Percentiles rank a stretch among this genome's conserved stretches.
Evolutionary conservation across 2,888 invertebrate genomes (phyloP).

Genomic region (Eupithecia dodoneata): DNA sequence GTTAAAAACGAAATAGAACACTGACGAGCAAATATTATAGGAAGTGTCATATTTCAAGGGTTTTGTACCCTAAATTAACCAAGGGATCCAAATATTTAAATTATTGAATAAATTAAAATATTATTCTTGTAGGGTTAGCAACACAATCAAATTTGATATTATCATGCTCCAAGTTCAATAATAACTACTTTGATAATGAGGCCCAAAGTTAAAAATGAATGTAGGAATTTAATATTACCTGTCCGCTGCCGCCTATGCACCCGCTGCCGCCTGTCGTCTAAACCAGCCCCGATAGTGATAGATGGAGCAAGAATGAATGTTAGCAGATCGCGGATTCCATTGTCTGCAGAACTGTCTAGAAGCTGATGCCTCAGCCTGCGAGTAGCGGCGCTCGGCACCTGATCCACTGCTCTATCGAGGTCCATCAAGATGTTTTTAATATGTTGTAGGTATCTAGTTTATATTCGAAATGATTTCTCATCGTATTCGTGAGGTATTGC

Average conservation of each 20-base stretch:
- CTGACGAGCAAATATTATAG: not conserved
- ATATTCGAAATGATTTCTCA: too few relatives aligned
- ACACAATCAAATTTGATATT: not conserved
- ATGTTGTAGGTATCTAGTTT: too few relatives aligned
- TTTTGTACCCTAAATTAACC: not conserved
- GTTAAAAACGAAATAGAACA: too few relatives aligned
- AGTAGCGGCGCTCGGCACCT: not conserved
- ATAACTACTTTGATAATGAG: not conserved
- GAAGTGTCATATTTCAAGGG: not conserved
- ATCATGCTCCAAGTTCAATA: not conserved
- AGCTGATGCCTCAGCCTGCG: not conserved
- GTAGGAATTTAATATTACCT: not conserved
- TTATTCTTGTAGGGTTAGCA: not conserved
- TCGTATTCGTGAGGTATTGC: too few relatives aligned
- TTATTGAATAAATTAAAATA: not conserved
- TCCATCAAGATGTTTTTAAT: not conserved
- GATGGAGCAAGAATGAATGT: constrained; percentile 58
- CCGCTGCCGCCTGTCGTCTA: constrained; percentile 19
- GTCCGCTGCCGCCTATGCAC: not conserved
- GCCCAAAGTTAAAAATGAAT: not conserved
- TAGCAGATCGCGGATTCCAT: constrained; percentile 61
- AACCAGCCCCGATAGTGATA: constrained; percentile 46
- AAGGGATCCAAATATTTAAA: not conserved
- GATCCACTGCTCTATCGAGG: not conserved
- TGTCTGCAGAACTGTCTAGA: constrained; percentile 41